Evolutionary conservation across 2,113 vertebrate species (phyloP), one percentile per base, ranked within the genome.

Genomic region (Melanerpes formicivorus): DNA sequence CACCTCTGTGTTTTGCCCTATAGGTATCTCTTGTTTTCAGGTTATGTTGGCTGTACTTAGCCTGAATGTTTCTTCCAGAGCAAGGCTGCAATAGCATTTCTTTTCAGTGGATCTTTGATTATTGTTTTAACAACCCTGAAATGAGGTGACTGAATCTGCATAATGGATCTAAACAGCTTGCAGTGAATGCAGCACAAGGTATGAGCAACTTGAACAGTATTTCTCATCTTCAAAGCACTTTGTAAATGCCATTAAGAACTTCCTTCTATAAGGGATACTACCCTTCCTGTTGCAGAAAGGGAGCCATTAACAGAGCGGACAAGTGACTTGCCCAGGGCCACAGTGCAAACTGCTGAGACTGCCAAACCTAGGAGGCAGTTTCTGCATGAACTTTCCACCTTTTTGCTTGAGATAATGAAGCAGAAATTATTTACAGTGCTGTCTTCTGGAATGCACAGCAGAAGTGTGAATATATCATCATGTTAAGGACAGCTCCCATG

Each of bases 111-210:
- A 52, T 60, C 27, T 88, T 85, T 46, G 82, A 58, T 26, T 54
- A 59, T 71, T 58, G 88, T 87, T 94, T 88, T 80, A 87, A 88
- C 25, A 90, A 77, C 22, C 58, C 54, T 91, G 84, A 88, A 86
- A 90, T 82, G 34, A 70, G 42, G 22, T 75, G 55, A 50, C 11
- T 14, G 81, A 93, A 91, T 80, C 55, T 85, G 82, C 87, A 86
- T 87, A 18, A 30, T 27, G 30, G 55, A 91, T 78, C 71, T 93
- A 73, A 88, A 84, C 8, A 52, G 56, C 55, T 65, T 91, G 55
- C 55, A 88, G 15, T 2, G 9, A 88, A 87, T 46, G 21, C 55
- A 74, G n/a, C 67, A 14, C 80, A 65, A 91, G 66, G 91, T 78
- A 81, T 55, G 58, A 89, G 44, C 46, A 46, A 84, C 30, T 85